Base-by-base conservation (phyloP, 2,797 vertebrate species). In the Valencia hispanica region DNA sequence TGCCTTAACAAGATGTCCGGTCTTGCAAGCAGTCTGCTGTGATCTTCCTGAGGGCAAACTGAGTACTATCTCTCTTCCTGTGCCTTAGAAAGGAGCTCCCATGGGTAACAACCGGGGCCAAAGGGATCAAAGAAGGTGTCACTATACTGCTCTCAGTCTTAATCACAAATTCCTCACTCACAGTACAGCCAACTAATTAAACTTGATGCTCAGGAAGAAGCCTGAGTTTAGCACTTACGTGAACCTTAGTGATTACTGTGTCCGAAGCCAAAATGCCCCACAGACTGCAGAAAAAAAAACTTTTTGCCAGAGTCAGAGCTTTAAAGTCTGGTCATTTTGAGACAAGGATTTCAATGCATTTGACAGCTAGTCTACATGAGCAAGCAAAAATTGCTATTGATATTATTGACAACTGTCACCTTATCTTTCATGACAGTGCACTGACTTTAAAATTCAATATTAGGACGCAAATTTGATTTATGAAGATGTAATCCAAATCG, bases 41-140 rank as follows among this genome's bases (percentile, higher is more conserved):
- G 85, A 94, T 92, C 86, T 94, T 93, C 92, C 85, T 70, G 91
- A 94, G 94, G 90, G 91, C 93, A 94, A 95, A 94, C 87, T 94
- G 91, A 79, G 75, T 76, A 91, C 87, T 91, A 80, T 85, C 86
- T 90, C 84, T 85, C 84, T 86, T 86, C 78, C 77, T 83, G 84
- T 87, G 88, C 91, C 93, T 91, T 80, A 81, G 69, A 86, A 51
- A 83, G 86, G 65, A 79, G 82, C 84, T 93, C 86, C 89, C 91
- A 86, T 50, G 81, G 92, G 89, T 90, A 79, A 86, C 84, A 87
- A 86, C 86, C 43, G 7, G 27, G 80, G 78, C 80, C 76, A 83
- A 68, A 45, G 80, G 79, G 87, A 92, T 93, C 91, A 94, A 92
- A 88, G 83, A 91, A 81, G 65, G 63, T 86, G 91, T 84, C 88